These are phyloP conservation scores for Perdita meconis DNA, from an alignment of 2,888 invertebrate species.

Conservation along the genomic window DNA sequence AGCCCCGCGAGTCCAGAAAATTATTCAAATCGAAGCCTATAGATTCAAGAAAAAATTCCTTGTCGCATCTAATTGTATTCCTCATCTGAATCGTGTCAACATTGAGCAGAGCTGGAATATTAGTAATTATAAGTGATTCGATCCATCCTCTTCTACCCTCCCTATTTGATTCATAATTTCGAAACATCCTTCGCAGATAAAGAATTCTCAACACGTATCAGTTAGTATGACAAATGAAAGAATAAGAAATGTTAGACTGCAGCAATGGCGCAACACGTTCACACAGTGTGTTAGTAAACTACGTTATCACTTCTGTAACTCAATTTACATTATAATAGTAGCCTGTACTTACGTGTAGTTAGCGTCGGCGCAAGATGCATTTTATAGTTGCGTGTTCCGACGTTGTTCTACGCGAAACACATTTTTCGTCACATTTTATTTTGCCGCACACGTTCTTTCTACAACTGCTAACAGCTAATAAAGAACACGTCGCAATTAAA, in stretches of 20 bases:
- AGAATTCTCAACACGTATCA: too few species aligned
- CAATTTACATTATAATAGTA: conserved; percentile 22
- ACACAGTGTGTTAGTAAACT: background rate
- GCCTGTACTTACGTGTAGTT: conserved; percentile 35
- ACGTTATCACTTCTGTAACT: background rate
- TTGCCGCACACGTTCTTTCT: conserved; percentile 18
- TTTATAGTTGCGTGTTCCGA: conserved; percentile 35
- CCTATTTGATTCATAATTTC: too few species aligned
- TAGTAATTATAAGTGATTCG: too few species aligned
- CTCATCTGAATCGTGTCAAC: too few species aligned
- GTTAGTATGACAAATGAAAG: background rate
- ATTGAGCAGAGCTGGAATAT: too few species aligned
- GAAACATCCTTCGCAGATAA: too few species aligned
- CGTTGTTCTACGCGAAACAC: conserved; percentile 21
- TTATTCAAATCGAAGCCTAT: too few species aligned
- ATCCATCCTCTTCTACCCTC: too few species aligned
- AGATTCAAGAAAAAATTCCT: too few species aligned
- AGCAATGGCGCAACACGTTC: background rate
- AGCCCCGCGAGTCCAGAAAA: too few species aligned
- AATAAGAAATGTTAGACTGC: background rate
- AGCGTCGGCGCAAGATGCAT: conserved; percentile 12
- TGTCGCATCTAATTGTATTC: too few species aligned
- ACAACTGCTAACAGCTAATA: background rate
- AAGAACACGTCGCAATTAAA: background rate
- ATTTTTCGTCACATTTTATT: conserved; percentile 36